Evolutionary conservation across 2,113 vertebrate genomes (phyloP), one percentile per base, ranked within the genome.

Genomic region (Hippocampus comes): DNA sequence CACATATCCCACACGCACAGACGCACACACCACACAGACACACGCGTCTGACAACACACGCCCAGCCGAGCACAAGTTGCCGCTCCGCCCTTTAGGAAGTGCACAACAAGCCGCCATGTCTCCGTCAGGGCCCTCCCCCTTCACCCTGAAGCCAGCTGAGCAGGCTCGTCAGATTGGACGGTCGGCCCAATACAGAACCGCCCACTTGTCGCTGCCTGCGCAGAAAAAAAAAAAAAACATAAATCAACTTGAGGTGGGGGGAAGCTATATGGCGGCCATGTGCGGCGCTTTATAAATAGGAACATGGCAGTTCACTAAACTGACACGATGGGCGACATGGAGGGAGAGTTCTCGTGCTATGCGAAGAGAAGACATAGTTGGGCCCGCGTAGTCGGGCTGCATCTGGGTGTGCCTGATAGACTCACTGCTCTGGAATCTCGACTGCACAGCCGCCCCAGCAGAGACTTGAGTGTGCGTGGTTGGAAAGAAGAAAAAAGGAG

Each of bases 361-460:
- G 7, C 17, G 11, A 46, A 55, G 9, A 34, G 8, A n/a, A 27
- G n/a, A 73, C 73, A 46, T 10, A 27, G 42, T 23, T 20, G 17
- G 51, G 53, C 68, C 59, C 46, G 74, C 56, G 55, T n/a, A 75
- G 67, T 78, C 72, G 77, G 80, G 84, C 60, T 78, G 20, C 43
- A 63, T 43, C 59, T 73, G 91, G 92, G 91, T 80, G 92, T 89
- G 91, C 74, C 90, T 59, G 64, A 43, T 34, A 84, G 59, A 91
- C 69, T 93, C 91, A 93, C 77, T 82, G 70, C 90, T 90, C 30
- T 87, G 91, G 92, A 93, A 93, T 93, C 86, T 83, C 74, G 56
- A 70, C 78, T 66, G 57, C 79, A 76, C 67, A 84, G 79, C 69
- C 59, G 64, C 84, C 82, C 78, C 76, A 75, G 76, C 53, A 76